These are phyloP conservation scores for Odontothrips loti DNA, from an alignment of 2,888 invertebrate species.

Conservation along the genomic window DNA sequence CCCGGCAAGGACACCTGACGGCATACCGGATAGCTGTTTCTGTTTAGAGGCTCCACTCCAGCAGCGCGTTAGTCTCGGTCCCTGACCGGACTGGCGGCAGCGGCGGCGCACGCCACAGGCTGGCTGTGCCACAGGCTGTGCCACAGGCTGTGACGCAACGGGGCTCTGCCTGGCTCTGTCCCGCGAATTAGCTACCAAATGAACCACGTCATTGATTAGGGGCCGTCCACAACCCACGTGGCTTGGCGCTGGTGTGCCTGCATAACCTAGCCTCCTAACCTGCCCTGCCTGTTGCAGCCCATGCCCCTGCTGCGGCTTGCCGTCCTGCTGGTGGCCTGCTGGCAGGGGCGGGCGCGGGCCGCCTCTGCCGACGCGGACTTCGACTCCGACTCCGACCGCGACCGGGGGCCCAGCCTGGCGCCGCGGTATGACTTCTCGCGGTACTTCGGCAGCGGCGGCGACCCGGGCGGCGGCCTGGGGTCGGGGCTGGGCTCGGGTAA, in stretches of 20 bases:
- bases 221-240: no score
- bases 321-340: background rate
- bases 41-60: no score
- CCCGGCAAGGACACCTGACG: no score
- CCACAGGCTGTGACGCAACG: background rate
- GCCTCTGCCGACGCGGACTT: background rate
- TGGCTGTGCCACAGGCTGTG: background rate
- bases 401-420: background rate
- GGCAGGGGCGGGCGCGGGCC: background rate
- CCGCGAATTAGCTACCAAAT: no score
- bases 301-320: background rate
- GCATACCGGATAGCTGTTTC: no score
- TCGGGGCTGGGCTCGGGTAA: background rate
- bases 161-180: no score
- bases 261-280: background rate
- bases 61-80: no score
- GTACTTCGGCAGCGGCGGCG: conserved; percentile 2
- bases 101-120: no score
- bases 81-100: no score
- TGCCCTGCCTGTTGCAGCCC: background rate
- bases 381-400: background rate
- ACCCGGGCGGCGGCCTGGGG: background rate
- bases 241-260: no score
- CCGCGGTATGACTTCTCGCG: conserved; percentile 12
- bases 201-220: no score